Conservation (phyloP, 2,113 vertebrate species). For the Marmota monax region DNA sequence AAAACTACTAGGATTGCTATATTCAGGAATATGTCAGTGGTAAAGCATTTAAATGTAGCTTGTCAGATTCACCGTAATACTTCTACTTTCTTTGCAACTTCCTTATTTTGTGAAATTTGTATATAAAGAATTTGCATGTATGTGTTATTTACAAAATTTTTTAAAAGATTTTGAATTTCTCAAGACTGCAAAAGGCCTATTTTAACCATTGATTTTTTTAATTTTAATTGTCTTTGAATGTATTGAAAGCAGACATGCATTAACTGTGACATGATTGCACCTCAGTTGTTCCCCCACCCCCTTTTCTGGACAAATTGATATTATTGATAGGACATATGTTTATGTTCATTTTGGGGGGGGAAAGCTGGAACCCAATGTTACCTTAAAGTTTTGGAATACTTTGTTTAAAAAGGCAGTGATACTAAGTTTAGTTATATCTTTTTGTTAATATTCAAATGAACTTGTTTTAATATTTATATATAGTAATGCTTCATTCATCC, state of each 20-base stretch:
- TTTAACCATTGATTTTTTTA: constrained; percentile 77
- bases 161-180: constrained; percentile 79
- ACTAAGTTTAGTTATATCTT: constrained; percentile 76
- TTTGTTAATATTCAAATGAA: constrained; percentile 79
- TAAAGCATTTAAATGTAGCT: constrained; percentile 83
- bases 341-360: constrained; percentile 51
- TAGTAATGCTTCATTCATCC: constrained; percentile 64
- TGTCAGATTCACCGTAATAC: constrained; percentile 73
- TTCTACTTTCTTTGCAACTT: constrained; percentile 81
- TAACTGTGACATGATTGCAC: constrained; percentile 79
- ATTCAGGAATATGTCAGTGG: constrained; percentile 80
- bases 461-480: constrained; percentile 79
- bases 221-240: constrained; percentile 78
- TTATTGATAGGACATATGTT: constrained; percentile 67
- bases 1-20: constrained; percentile 73
- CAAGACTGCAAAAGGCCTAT: constrained; percentile 79
- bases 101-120: constrained; percentile 82
- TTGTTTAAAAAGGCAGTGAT: constrained; percentile 75
- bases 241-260: constrained; percentile 80
- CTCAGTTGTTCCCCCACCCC: constrained; percentile 4
- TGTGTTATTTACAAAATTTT: constrained; percentile 80
- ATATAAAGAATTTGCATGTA: constrained; percentile 83
- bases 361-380: constrained; percentile 77
- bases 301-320: constrained; percentile 57
- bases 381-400: constrained; percentile 61